These are phyloP conservation scores for Macrophya alboannulata DNA, from an alignment of 2,888 invertebrate species.

Conservation along the genomic window DNA sequence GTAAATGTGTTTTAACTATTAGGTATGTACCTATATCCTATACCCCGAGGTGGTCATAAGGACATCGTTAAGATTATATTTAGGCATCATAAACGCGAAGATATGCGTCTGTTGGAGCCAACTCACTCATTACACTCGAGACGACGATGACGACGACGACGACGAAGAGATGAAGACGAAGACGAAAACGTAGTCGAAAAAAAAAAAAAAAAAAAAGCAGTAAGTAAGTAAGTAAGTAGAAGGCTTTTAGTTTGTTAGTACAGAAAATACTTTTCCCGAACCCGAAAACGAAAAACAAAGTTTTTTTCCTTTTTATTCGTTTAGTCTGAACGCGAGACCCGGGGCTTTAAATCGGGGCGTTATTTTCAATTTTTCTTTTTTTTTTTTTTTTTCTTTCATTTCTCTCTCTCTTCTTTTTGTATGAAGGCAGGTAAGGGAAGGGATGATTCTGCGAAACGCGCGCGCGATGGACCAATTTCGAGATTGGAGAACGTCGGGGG, in stretches of 20 bases:
- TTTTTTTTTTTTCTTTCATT: neutral
- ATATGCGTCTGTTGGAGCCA: constrained; percentile 79
- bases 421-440: neutral
- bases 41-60: constrained; percentile 65
- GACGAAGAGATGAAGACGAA: neutral
- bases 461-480: constrained; percentile 54
- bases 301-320: too few relatives aligned
- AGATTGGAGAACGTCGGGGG: constrained; percentile 64
- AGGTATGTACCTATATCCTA: neutral
- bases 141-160: neutral
- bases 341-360: too few relatives aligned
- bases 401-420: too few relatives aligned
- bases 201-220: neutral
- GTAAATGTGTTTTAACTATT: neutral
- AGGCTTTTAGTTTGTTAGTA: too few relatives aligned
- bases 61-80: constrained; percentile 79
- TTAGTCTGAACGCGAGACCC: too few relatives aligned
- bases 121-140: constrained; percentile 78
- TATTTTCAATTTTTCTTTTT: neutral
- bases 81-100: constrained; percentile 79
- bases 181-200: neutral
- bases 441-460: constrained; percentile 52
- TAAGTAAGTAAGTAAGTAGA: too few relatives aligned
- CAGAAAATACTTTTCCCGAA: too few relatives aligned
- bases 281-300: too few relatives aligned